Conservation (phyloP, 2,113 vertebrate genomes). For the Thinocorus orbignyianus region DNA sequence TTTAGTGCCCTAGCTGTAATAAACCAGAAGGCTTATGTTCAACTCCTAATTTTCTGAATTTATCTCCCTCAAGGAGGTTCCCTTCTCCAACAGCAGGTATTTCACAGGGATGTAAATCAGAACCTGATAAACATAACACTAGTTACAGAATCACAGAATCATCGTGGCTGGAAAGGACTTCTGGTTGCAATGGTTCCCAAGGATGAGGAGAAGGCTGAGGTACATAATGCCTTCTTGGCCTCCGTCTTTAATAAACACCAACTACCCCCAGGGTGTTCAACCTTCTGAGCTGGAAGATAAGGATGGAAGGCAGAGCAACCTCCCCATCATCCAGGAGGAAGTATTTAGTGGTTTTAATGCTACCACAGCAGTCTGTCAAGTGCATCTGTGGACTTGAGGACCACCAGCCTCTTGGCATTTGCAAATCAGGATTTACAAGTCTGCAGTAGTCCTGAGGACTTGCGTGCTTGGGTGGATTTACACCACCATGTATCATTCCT, state of each 20-base stretch:
- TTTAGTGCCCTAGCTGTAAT: rapidly evolving
- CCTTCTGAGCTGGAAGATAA: no score
- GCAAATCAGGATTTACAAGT: neutral
- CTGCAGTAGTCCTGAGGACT: neutral
- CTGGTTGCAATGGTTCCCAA: no score
- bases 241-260: no score
- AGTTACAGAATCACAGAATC: no score
- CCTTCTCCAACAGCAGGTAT: neutral
- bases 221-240: no score
- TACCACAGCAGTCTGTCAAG: neutral
- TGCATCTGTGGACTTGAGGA: neutral
- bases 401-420: neutral
- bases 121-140: neutral
- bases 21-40: neutral
- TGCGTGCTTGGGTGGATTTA: neutral
- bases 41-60: neutral
- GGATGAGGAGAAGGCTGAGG: no score
- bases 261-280: no score
- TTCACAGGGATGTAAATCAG: neutral
- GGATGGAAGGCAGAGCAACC: no score
- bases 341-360: neutral
- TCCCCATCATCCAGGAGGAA: no score
- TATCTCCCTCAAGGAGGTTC: neutral
- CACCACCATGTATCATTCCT: neutral
- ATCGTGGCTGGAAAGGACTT: no score